phyloP scores from a whole-genome alignment of 1,140 invertebrate species.

The Mycetomoellerius zeteki region DNA sequence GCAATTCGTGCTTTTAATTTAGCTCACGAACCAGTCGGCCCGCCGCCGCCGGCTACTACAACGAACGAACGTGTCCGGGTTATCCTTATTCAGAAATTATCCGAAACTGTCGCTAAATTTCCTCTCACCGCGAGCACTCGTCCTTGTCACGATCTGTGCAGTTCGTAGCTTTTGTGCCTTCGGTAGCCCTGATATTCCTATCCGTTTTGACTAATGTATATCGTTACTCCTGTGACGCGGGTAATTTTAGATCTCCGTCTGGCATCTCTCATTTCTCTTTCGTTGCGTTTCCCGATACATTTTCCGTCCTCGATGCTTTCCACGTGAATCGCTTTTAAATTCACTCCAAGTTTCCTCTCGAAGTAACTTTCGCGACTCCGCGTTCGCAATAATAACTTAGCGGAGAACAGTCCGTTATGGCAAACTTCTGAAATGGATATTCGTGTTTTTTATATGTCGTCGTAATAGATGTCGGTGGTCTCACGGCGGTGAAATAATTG shows the following conservation, averaged over 20 bases:
- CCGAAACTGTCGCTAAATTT: slow-evolving; percentile 64
- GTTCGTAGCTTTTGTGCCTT: slow-evolving; percentile 23
- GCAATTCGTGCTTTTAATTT: slow-evolving; percentile 85
- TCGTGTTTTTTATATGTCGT: neutral
- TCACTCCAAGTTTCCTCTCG: slow-evolving; percentile 22
- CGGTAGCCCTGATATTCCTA: slow-evolving; percentile 16
- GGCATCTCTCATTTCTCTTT: slow-evolving; percentile 32
- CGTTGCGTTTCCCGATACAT: slow-evolving; percentile 42
- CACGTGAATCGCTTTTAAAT: slow-evolving; percentile 53
- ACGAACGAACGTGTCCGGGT: slow-evolving; percentile 72
- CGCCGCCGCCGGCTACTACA: slow-evolving; percentile 63
- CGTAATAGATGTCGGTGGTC: slow-evolving; percentile 23
- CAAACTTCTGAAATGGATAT: slow-evolving; percentile 14
- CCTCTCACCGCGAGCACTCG: slow-evolving; percentile 40
- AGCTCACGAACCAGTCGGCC: slow-evolving; percentile 81
- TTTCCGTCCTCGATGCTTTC: slow-evolving; percentile 37
- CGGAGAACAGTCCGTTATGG: neutral
- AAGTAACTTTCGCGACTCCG: slow-evolving; percentile 33
- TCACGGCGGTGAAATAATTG: slow-evolving; percentile 23
- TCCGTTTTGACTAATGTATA: slow-evolving; percentile 39
- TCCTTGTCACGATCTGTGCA: neutral
- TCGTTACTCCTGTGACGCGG: slow-evolving; percentile 33
- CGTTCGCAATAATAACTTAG: slow-evolving; percentile 35
- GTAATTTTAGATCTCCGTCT: slow-evolving; percentile 40
- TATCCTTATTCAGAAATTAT: slow-evolving; percentile 72